These are phyloP conservation scores for Microtus oregoni DNA, from an alignment of 2,113 vertebrate genomes.

Conservation along the genomic window DNA sequence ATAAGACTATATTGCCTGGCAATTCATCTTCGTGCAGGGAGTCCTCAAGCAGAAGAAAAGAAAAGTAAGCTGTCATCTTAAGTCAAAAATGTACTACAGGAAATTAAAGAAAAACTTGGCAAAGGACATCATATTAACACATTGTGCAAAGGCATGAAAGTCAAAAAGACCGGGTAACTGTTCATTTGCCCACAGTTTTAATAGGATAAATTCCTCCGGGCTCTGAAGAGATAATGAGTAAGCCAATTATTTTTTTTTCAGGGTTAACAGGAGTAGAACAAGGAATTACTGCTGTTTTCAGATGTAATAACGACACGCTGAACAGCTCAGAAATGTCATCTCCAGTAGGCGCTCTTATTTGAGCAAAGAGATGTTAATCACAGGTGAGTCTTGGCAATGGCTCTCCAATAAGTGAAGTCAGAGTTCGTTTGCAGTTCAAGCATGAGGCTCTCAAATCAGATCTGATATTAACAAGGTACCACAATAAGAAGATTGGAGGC, in stretches of 20 bases:
- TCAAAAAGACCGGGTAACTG: conserved; percentile 40
- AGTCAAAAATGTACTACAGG: neutral
- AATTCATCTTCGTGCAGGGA: conserved; percentile 7
- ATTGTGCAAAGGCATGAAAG: conserved; percentile 61
- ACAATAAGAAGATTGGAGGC: conserved; percentile 57
- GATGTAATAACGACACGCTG: conserved; percentile 55
- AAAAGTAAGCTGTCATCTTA: conserved; percentile 26
- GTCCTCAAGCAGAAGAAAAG: neutral
- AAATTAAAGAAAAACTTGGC: conserved; percentile 10
- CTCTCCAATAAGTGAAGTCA: conserved; percentile 47
- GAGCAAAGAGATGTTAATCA: conserved; percentile 75
- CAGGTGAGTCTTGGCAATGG: conserved; percentile 75
- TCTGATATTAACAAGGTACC: conserved; percentile 50
- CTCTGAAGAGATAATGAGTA: conserved; percentile 76
- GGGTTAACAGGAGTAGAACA: neutral
- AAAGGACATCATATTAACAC: conserved; percentile 30
- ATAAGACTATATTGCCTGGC: neutral
- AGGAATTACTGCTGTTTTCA: conserved; percentile 70
- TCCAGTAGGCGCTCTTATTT: conserved; percentile 43
- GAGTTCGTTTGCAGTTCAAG: conserved; percentile 20
- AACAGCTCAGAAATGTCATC: conserved; percentile 70
- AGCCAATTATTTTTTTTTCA: conserved; percentile 77
- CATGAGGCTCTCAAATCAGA: conserved; percentile 65
- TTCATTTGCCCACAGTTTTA: conserved; percentile 13
- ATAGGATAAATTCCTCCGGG: conserved; percentile 61